Evolutionary conservation across 2,113 vertebrate species (phyloP), one percentile per base, ranked within the genome.

Genomic region (Garra rufa): DNA sequence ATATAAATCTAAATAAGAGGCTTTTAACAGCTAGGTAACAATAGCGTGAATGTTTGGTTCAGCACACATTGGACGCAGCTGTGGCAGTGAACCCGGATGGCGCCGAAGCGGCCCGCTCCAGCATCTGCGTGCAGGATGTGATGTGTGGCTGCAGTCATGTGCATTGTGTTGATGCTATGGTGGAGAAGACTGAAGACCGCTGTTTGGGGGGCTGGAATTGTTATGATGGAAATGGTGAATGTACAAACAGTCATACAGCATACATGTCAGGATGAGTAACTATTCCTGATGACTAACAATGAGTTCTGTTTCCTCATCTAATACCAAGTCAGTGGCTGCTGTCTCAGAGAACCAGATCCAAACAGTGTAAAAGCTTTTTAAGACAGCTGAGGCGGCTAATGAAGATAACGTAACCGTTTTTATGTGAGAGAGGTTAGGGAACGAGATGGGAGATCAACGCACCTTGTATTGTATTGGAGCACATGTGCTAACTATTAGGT

Each of bases 71-170:
- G 83, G 50, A 38, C 19, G 46, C 81, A 83, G 82, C 55, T 87
- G 69, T 30, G 46, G 75, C 55, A 84, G 76, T 44, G 65, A 83
- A 85, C 85, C 86, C 67, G 50, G 44, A 76, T 48, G 71, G 59
- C 86, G 84, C 82, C 89, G 85, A 41, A 4, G 88, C 61, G 82
- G 86, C 85, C 30, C 70, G 73, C 59, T 76, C 10, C 44, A 88
- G 83, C 88, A 92, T 91, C 87, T 90, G 89, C 80, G 86, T 63
- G 87, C 89, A 89, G 89, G 90, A 88, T 92, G 89, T 88, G 83
- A 82, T 55, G 84, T 73, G 61, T 85, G 77, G 30, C 84, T 59
- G 78, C 65, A 86, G 74, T 70, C 81, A 52, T 86, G 21, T 78
- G 76, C 38, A 87, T 85, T 90, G 83, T 76, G 50, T 38, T 77